These are phyloP conservation scores for Staurois parvus DNA, from an alignment of 2,797 vertebrate species.

Conservation along the genomic window DNA sequence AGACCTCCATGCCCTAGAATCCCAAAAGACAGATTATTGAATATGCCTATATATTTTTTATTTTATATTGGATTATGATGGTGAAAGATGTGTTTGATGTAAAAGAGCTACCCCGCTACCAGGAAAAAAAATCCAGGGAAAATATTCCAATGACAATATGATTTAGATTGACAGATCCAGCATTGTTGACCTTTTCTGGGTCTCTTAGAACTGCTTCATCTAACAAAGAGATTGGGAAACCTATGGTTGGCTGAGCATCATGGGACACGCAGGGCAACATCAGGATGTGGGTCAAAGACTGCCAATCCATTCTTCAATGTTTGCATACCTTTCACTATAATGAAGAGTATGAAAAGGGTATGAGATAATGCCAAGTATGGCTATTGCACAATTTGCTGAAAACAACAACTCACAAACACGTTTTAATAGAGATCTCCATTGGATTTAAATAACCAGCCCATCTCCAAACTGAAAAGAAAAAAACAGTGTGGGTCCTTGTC, in stretches of 20 bases:
- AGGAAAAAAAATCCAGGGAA: no score
- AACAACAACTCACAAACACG: no score
- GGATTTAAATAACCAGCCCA: no score
- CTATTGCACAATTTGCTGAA: no score
- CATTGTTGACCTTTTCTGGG: constrained; percentile 27
- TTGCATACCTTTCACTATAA: not conserved
- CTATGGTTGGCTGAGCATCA: not conserved
- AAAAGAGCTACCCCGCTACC: no score
- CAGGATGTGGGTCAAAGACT: not conserved
- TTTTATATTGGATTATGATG: not conserved
- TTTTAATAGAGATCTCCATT: no score
- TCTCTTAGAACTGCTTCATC: not conserved
- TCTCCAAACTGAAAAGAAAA: no score
- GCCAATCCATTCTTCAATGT: not conserved
- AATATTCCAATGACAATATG: not conserved
- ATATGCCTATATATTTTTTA: not conserved
- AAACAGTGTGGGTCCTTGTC: no score
- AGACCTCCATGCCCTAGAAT: not conserved
- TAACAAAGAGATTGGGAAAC: not conserved
- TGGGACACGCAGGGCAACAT: not conserved
- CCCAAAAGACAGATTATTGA: not conserved
- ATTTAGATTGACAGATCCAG: constrained; percentile 10
- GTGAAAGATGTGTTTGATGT: not conserved
- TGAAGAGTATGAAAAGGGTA: not conserved
- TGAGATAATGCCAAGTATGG: no score